phyloP scores from a whole-genome alignment of 2,797 vertebrate genomes.

The Merluccius polli region DNA sequence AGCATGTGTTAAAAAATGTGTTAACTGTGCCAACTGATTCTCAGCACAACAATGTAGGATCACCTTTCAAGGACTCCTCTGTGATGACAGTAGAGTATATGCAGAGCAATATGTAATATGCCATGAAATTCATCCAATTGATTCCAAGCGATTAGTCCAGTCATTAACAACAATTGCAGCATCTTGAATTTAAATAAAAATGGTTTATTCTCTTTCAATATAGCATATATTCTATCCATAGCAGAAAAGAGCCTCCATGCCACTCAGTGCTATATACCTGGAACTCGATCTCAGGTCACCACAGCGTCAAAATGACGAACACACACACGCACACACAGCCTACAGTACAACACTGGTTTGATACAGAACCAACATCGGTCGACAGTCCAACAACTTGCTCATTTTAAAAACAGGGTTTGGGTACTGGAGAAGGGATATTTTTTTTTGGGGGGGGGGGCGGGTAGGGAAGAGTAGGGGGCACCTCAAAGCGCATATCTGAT shows the following conservation, averaged over 20 bases:
- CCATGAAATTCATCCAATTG: neutral
- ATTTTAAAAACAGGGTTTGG: slow-evolving; percentile 51
- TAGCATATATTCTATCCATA: slow-evolving; percentile 76
- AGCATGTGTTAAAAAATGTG: neutral
- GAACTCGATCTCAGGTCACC: slow-evolving; percentile 68
- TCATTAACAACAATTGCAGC: slow-evolving; percentile 16
- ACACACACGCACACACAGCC: slow-evolving; percentile 49
- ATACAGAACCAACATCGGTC: slow-evolving; percentile 65
- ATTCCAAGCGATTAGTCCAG: slow-evolving; percentile 1
- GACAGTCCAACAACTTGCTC: slow-evolving; percentile 34
- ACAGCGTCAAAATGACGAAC: slow-evolving; percentile 58
- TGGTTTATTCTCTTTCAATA: slow-evolving; percentile 79
- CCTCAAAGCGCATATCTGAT: slow-evolving; percentile 46
- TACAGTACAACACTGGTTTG: slow-evolving; percentile 59
- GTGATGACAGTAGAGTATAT: neutral
- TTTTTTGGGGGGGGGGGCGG: slow-evolving; percentile 10
- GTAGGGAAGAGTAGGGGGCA: slow-evolving; percentile 13
- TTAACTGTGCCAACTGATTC: neutral
- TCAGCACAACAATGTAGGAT: neutral
- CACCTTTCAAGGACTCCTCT: neutral
- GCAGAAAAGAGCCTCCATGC: slow-evolving; percentile 75
- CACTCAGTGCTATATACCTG: slow-evolving; percentile 73
- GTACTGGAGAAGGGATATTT: slow-evolving; percentile 16
- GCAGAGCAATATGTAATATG: too few species aligned
- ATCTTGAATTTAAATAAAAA: slow-evolving; percentile 72